Percentiles rank a stretch among this genome's conserved stretches.
These are phyloP conservation scores for Lepidurus arcticus DNA, from an alignment of 1,140 invertebrate genomes.

Conservation along the genomic window DNA sequence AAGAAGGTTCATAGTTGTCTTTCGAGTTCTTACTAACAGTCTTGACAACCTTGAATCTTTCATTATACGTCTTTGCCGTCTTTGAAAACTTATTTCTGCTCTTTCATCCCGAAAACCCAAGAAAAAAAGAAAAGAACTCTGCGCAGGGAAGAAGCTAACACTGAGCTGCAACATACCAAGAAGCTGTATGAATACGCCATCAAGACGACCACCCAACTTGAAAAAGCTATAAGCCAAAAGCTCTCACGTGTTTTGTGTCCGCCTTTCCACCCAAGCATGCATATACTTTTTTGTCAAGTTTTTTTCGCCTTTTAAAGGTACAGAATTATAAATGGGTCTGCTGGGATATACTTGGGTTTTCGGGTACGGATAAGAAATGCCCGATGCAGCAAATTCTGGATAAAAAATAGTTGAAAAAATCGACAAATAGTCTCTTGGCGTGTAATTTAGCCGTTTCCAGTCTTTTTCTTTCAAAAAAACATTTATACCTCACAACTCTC, in stretches of 20 bases:
- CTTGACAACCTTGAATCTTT: not conserved
- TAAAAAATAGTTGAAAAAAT: not conserved
- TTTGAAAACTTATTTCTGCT: not conserved
- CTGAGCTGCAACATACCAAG: conserved; percentile 4
- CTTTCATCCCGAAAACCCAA: not conserved
- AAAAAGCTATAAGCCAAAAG: conserved; percentile 10
- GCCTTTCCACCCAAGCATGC: not conserved
- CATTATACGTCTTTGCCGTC: not conserved
- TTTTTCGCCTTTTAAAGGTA: not conserved
- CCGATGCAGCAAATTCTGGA: not conserved
- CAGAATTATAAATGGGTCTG: not conserved
- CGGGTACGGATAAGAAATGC: not conserved
- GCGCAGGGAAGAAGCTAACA: too few species aligned
- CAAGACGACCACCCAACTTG: not conserved
- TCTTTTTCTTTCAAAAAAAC: not conserved
- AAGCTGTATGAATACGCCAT: conserved; percentile 10
- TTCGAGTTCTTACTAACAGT: not conserved
- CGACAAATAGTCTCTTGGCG: not conserved
- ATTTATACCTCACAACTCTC: not conserved
- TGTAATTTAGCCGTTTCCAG: conserved; percentile 1
- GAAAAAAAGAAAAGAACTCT: too few species aligned
- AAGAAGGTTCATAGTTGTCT: conserved; percentile 1
- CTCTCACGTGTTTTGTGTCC: not conserved
- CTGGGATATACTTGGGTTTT: not conserved
- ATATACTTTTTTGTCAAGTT: not conserved